Base-by-base conservation (phyloP, 2,113 vertebrate species). In the Ptilonorhynchus violaceus region DNA sequence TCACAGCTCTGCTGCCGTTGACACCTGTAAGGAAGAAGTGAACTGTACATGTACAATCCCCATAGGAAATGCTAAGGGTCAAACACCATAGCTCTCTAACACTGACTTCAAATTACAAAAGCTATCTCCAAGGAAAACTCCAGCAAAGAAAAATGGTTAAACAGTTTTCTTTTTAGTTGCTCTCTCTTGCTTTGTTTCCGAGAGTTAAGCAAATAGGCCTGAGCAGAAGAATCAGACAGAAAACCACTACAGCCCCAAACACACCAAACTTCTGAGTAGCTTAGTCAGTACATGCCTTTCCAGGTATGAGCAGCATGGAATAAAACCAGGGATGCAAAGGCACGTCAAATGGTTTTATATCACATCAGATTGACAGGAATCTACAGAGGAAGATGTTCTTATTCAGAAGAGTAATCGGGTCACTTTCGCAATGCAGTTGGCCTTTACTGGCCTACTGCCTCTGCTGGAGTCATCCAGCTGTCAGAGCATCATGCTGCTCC, bases 361-460 rank as follows among this genome's bases (percentile, higher is more conserved):
- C 46, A 31, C 39, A 60, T 8, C 16, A 39, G 28, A 14, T 6
- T 58, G 62, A 49, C 6, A 24, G 31, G 31, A 78, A 72, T 50
- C 72, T 37, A 28, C 39, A 78, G 62, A 68, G 13, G 28, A 84
- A 85, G 52, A 41, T 86, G 49, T 33, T 91, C 24, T 55, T 15
- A 15, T 60, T 78, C 72, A 52, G 62, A 46, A 66, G 31, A 79
- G n/a, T 41, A 44, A 90, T 78, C 47, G 31, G 70, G 72, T 81
- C 49, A 44, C 75, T 87, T 87, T 17, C 67, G n/a, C 53, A 62
- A 52, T 49, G 60, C 76, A 37, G 81, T 91, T 80, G 77, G 77
- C 47, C 68, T 95, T 78, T 15, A 67, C 73, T 93, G 91, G 92
- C 90, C 92, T 59, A 39, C 37, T 88, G 92, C 90, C 82, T 92